These are phyloP conservation scores for Platerodrilus igneus DNA, from an alignment of 2,888 invertebrate species.

Conservation along the genomic window DNA sequence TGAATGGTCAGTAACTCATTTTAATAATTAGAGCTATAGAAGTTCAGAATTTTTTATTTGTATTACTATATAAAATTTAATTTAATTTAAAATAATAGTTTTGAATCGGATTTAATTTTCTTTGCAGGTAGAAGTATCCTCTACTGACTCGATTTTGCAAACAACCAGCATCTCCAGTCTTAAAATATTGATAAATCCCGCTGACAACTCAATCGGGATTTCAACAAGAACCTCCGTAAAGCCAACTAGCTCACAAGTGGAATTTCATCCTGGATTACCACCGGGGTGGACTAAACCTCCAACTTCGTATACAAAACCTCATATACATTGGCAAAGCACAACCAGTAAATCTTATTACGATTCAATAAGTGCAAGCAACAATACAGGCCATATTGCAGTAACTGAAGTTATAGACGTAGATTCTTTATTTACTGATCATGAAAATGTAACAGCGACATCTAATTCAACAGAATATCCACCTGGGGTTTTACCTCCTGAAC, in stretches of 20 bases:
- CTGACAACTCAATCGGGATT: slow-evolving; percentile 7
- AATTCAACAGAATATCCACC: slow-evolving; percentile 8
- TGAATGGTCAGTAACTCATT: too few relatives aligned
- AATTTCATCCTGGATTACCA: slow-evolving; percentile 34
- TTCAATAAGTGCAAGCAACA: background rate
- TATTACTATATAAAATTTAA: too few relatives aligned
- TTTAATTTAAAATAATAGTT: too few relatives aligned
- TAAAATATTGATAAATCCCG: slow-evolving; percentile 14
- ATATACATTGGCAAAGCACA: slow-evolving; percentile 12
- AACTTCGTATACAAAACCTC: slow-evolving; percentile 15
- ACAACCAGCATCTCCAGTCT: too few relatives aligned
- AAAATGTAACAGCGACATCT: background rate
- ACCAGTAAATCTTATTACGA: background rate
- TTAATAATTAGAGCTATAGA: too few relatives aligned
- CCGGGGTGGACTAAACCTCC: slow-evolving; percentile 23
- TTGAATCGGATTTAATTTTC: too few relatives aligned
- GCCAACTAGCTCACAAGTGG: slow-evolving; percentile 31
- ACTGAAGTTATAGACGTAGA: background rate
- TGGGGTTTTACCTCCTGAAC: slow-evolving; percentile 16
- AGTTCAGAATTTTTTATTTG: too few relatives aligned
- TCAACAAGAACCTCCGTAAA: too few relatives aligned
- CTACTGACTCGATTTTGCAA: too few relatives aligned
- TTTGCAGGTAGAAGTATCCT: too few relatives aligned
- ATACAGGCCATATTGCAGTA: background rate
- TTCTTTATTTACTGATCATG: too few relatives aligned